Evolutionary conservation across 2,888 invertebrate species (phyloP), one percentile per base, ranked within the genome.

Genomic region (Diadegma fenestrale): DNA sequence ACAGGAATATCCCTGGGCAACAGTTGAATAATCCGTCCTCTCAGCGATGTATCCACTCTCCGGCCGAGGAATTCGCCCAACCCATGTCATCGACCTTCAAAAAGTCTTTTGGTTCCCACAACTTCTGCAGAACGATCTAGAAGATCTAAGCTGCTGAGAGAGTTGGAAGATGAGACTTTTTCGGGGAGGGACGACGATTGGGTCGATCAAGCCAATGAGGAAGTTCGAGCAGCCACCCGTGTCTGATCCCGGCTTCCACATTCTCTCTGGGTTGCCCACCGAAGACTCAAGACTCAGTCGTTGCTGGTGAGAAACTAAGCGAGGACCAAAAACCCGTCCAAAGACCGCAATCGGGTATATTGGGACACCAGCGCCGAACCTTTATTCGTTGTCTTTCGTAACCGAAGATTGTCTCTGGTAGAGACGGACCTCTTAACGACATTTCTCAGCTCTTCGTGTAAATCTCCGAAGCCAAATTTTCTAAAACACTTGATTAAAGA

Each of bases 401-500:
- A n/a, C 7, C 17, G 43, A 66, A 17, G n/a, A 68, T 54, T 37
- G 26, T 64, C n/a, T 43, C n/a, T 19, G 37, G 30, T 37, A 51
- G 2, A 54, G 33, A 30, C 54, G 48, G 58, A 79, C 43, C 54
- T 73, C 43, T 48, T 30, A 69, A 68, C 22, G 54, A 77, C 68
- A 66, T 51, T 76, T 78, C 61, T 26, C 73, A 54, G 69, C 61
- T 72, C 10, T 14, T 58, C 66, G 76, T 77, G 48, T 30, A 64
- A 80, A 7, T 45, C 43, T 71, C 78, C 63, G 54, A 33, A 45
- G 61, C 48, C 73, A 30, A 22, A 30, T 78, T 80, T 73, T 89
- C 88, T 90, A 89, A 75, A 91, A 89, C 88, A 90, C 87, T 90
- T 75, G 68, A 79, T 90, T 90, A 90, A 79, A 86, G 73, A 75